Conservation (phyloP, 2,797 vertebrate genomes). For the Falco columbarius region DNA sequence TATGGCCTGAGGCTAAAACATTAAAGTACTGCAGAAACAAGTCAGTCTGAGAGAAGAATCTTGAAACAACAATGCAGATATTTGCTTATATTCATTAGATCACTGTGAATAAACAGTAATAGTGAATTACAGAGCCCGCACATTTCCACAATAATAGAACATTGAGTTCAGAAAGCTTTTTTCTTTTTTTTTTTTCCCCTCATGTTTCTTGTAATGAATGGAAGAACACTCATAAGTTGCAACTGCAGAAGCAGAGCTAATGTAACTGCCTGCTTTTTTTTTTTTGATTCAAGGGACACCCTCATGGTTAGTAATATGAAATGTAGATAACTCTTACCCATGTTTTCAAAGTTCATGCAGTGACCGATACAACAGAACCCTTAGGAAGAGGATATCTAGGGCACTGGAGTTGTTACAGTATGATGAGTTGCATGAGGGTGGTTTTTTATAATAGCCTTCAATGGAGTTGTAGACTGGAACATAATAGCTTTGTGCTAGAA, state of each 20-base stretch:
- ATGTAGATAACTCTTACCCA: background rate
- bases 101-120: background rate
- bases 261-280: background rate
- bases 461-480: conserved; percentile 4
- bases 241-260: background rate
- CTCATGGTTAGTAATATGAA: background rate
- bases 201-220: background rate
- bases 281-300: background rate
- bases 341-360: background rate
- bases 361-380: background rate
- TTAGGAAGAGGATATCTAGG: background rate
- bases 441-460: background rate
- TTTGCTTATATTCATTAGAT: background rate
- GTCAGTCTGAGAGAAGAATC: background rate
- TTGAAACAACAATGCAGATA: background rate
- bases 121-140: background rate
- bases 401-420: background rate
- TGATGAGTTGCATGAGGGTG: background rate
- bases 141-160: background rate
- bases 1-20: background rate
- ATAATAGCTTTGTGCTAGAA: conserved; percentile 31
- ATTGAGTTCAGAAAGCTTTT: background rate
- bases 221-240: background rate
- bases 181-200: background rate
- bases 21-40: background rate